Conservation (phyloP, 2,113 vertebrate genomes). For the Coreoperca whiteheadi region DNA sequence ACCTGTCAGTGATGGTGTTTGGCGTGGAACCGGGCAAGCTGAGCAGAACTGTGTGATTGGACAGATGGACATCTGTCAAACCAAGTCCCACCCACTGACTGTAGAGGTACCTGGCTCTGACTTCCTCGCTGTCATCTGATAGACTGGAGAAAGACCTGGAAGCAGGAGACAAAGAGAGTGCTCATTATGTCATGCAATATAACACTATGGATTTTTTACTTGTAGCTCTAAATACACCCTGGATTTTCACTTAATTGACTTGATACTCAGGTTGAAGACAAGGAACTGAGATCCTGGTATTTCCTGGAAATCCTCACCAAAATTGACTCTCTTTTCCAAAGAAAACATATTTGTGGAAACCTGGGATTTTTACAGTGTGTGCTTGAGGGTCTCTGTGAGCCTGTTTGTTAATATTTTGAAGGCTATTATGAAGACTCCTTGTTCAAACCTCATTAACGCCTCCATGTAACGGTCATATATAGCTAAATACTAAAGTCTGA, state of each 20-base stretch:
- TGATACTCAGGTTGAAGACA: background rate
- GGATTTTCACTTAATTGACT: background rate
- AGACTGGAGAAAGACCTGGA: conserved; percentile 85
- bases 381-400: too few relatives aligned
- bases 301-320: background rate
- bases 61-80: conserved; percentile 87
- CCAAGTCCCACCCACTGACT: conserved; percentile 89
- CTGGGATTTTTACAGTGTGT: too few relatives aligned
- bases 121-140: conserved; percentile 81
- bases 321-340: too few relatives aligned
- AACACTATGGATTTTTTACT: background rate
- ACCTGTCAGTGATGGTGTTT: conserved; percentile 87
- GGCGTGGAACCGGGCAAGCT: conserved; percentile 87
- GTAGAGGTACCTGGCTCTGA: conserved; percentile 84
- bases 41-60: conserved; percentile 92
- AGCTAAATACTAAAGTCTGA: too few relatives aligned
- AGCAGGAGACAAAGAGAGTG: background rate
- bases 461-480: background rate
- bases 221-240: background rate
- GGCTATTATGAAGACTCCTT: too few relatives aligned
- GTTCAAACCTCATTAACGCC: too few relatives aligned
- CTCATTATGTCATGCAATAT: background rate
- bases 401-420: too few relatives aligned
- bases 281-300: background rate
- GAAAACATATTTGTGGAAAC: too few relatives aligned